Evolutionary conservation across 1,140 invertebrate genomes (phyloP), one percentile per base, ranked within the genome.

Genomic region (Scaptomyza hsui): DNA sequence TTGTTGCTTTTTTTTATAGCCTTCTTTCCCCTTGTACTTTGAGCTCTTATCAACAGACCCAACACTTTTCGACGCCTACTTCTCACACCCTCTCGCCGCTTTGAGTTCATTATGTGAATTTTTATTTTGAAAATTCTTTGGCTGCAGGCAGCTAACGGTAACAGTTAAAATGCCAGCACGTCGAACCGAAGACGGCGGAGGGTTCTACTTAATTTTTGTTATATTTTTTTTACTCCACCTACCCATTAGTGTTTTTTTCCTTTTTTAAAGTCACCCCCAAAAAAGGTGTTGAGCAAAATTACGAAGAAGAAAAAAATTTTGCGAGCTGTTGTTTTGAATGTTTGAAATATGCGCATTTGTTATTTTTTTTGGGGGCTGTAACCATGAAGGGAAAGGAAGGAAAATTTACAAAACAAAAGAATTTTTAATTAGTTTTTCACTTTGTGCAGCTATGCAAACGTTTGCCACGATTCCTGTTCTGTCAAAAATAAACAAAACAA

Each of bases 261-360:
- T 26, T 35, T 37, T 49, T 47, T 48, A 39, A 44, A 75, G 60
- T 61, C 65, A 49, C 60, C 65, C 71, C 32, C 18, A 24, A 24
- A 63, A 83, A 85, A 85, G 80, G 80, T 85, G 80, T 85, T 59
- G 80, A 85, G 65, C 69, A 10, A 75, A 85, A 81, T 77, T 62
- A 77, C 55, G 41, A 64, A 65, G n/a, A n/a, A n/a, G n/a, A n/a
- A 74, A 18, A 57, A 9, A 29, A 9, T 29, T 26, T 47, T 59
- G 55, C 48, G 24, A 67, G 57, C 53, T 65, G 16, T 74, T 74
- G 56, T 69, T 75, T 85, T 70, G 78, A 86, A 88, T 86, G 78
- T 55, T 82, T 68, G 49, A 49, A 75, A 75, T 75, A 81, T 73
- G 42, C 69, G 29, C 47, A 65, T 41, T 57, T 65, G 29, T 64